Evolutionary conservation across 2,888 invertebrate genomes (phyloP), one percentile per base, ranked within the genome.

Genomic region (Apamea anceps): DNA sequence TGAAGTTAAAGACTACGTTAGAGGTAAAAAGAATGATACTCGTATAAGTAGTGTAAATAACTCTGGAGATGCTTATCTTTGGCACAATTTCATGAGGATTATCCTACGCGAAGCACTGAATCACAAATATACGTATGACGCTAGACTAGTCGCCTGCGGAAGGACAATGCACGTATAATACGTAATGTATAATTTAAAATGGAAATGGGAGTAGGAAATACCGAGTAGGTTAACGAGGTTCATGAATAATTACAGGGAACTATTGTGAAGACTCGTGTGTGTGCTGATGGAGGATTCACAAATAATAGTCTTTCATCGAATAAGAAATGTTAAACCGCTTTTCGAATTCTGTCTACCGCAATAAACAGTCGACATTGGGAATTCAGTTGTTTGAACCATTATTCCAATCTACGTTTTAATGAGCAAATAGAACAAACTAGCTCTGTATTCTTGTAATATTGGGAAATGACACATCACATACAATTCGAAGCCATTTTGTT

Each of bases 61-160:
- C 71, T 85, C 81, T 85, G 82, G 57, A 81, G 77, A 85, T 79
- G 79, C 68, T 85, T 78, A 89, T 87, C 79, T 95, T 96, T 96
- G 95, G 95, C 95, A 96, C 96, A 94, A 91, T 88, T 89, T 92
- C 81, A 91, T 90, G 88, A 90, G 89, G 89, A 90, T 89, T 89
- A 90, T 82, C 81, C 87, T 90, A 92, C 82, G 93, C 93, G 87
- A 94, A 95, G 95, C 95, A 85, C 84, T 89, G 93, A 91, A 86
- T 88, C 92, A 93, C 93, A 90, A 91, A 91, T 88, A 91, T 88
- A 88, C 81, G 86, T 89, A 87, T 89, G 89, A 90, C 74, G 87
- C 88, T 91, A 92, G 85, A 90, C 88, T 91, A 91, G 82, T 81
- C 87, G 88, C 85, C 81, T 89, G 87, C 89, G 91, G 91, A 91